Conservation (phyloP, 2,888 invertebrate species). For the Flabesymbios commensalis region DNA sequence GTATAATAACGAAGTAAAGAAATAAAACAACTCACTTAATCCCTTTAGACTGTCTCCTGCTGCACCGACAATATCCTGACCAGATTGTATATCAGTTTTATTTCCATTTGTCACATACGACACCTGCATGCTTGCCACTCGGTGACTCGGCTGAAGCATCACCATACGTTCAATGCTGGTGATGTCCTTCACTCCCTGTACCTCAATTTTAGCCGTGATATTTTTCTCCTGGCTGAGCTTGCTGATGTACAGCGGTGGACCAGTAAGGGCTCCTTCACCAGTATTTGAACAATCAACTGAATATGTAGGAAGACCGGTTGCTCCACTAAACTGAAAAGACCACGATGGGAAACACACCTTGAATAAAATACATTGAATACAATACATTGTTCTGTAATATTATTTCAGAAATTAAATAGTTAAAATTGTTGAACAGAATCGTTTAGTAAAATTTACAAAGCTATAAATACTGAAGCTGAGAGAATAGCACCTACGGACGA, state of each 20-base stretch:
- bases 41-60: conserved; percentile 46
- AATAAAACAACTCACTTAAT: conserved; percentile 38
- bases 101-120: conserved; percentile 38
- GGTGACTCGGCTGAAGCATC: conserved; percentile 50
- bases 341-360: neutral
- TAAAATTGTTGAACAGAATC: no score
- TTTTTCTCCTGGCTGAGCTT: conserved; percentile 41
- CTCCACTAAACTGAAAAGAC: conserved; percentile 47
- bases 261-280: conserved; percentile 47
- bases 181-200: conserved; percentile 49
- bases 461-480: no score
- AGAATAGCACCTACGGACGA: no score
- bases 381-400: no score
- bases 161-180: conserved; percentile 46
- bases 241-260: conserved; percentile 48
- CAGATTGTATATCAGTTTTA: conserved; percentile 35
- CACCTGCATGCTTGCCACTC: conserved; percentile 43
- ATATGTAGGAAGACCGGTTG: conserved; percentile 45
- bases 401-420: no score
- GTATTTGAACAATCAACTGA: conserved; percentile 45
- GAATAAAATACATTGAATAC: no score
- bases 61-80: conserved; percentile 40
- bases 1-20: neutral
- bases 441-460: no score
- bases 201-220: conserved; percentile 50